Evolutionary conservation across 2,797 vertebrate genomes (phyloP).

Genomic region (Falco naumanni): DNA sequence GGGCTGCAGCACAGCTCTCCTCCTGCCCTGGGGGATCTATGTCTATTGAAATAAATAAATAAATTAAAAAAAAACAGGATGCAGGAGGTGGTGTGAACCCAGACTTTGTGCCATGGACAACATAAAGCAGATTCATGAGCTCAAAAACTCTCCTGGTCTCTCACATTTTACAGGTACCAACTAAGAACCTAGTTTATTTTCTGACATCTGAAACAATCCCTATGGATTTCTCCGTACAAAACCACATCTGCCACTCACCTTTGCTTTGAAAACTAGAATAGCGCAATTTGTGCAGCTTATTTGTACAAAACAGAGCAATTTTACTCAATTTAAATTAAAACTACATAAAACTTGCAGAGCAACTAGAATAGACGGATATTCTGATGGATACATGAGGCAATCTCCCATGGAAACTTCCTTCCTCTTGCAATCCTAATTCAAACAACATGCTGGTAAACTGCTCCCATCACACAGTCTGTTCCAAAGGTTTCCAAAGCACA

Average conservation of each 20-base stretch:
- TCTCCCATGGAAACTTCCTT: not conserved
- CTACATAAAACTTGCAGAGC: not conserved
- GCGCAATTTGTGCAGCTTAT: not conserved
- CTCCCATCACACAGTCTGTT: not conserved
- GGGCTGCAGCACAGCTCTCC: not conserved
- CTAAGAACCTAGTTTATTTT: not conserved
- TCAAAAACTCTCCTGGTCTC: not conserved
- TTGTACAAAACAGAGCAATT: not conserved
- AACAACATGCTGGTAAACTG: not conserved
- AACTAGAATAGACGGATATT: not conserved
- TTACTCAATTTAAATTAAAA: not conserved
- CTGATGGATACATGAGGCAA: not conserved
- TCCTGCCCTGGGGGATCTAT: not conserved
- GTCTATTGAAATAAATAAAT: not conserved
- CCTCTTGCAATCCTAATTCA: not conserved
- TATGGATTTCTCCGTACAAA: not conserved
- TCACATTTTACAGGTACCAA: not conserved
- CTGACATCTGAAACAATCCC: not conserved
- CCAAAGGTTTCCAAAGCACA: not conserved
- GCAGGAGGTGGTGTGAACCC: not conserved
- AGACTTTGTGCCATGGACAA: not conserved
- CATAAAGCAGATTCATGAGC: not conserved
- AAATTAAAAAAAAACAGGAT: not conserved
- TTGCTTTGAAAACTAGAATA: not conserved
- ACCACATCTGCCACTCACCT: not conserved